These are phyloP conservation scores for Hyles vespertilio DNA, from an alignment of 1,140 invertebrate genomes.

Conservation along the genomic window DNA sequence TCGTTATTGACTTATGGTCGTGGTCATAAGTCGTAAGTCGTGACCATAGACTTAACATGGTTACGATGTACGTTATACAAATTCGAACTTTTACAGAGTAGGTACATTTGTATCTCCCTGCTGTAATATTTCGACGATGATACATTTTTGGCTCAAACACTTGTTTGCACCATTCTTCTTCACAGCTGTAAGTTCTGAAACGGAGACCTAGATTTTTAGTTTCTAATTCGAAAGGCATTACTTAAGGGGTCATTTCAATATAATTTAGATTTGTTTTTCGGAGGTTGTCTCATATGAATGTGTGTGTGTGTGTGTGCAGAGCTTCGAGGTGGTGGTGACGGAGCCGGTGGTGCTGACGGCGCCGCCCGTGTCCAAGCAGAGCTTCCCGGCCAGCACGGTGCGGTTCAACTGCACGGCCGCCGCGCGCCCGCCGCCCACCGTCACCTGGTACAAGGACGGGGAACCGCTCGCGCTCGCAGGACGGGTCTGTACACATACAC, in stretches of 20 bases:
- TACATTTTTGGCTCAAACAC: no score
- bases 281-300: not conserved
- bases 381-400: conserved; percentile 54
- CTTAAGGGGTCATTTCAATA: not conserved
- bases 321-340: conserved; percentile 43
- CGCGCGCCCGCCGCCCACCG: conserved; percentile 78
- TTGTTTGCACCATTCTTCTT: no score
- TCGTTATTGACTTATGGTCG: no score
- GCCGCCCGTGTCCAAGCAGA: conserved; percentile 51
- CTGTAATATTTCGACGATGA: no score
- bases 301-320: conserved; percentile 25
- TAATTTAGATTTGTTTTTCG: not conserved
- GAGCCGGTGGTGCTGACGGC: conserved; percentile 44
- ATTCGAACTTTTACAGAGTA: no score
- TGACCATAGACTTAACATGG: no score
- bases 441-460: conserved; percentile 83
- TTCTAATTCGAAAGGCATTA: not conserved
- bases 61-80: no score
- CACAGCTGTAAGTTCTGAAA: no score
- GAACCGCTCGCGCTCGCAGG: conserved; percentile 69
- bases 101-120: no score
- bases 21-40: no score
- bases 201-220: no score
- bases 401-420: conserved; percentile 81
- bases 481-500: conserved; percentile 37